Conservation (phyloP, 2,113 vertebrate species). For the Oplegnathus fasciatus region DNA sequence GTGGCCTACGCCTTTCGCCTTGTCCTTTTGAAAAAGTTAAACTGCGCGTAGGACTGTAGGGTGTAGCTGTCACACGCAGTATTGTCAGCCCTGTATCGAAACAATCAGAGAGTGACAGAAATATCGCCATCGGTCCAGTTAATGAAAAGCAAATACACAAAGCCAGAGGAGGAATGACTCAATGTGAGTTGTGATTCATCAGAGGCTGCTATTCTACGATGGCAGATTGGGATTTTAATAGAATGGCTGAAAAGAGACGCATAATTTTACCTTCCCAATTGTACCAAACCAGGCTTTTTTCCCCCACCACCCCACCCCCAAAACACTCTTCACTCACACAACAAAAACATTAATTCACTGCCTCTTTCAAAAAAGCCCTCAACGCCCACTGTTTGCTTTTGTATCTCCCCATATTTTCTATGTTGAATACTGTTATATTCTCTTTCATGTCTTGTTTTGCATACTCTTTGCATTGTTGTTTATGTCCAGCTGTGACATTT, state of each 20-base stretch:
- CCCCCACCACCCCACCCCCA: not conserved
- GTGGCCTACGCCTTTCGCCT: conserved; percentile 3
- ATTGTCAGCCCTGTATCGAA: conserved; percentile 14
- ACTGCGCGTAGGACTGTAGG: conserved; percentile 10
- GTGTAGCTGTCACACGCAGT: conserved; percentile 31
- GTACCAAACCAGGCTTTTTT: conserved; percentile 15
- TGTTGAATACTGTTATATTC: not conserved
- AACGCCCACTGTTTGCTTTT: conserved; percentile 23
- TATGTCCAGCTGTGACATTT: not conserved
- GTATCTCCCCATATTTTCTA: not conserved
- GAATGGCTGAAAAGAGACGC: conserved; percentile 34
- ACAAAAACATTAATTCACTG: conserved; percentile 19
- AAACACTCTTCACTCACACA: conserved; percentile 7
- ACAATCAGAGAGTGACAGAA: conserved; percentile 58
- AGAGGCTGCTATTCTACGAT: conserved; percentile 31
- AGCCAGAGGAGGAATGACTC: conserved; percentile 52
- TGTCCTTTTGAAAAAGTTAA: conserved; percentile 12
- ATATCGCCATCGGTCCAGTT: conserved; percentile 40
- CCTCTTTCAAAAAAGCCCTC: conserved; percentile 13
- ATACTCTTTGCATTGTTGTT: not conserved
- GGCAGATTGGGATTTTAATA: conserved; percentile 46
- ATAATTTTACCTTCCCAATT: conserved; percentile 30
- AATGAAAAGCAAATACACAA: conserved; percentile 48
- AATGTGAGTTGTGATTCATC: conserved; percentile 54
- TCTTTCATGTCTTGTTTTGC: conserved; percentile 10